Evolutionary conservation across 2,888 invertebrate species (phyloP).

Genomic region (Calliphora vomitoria): DNA sequence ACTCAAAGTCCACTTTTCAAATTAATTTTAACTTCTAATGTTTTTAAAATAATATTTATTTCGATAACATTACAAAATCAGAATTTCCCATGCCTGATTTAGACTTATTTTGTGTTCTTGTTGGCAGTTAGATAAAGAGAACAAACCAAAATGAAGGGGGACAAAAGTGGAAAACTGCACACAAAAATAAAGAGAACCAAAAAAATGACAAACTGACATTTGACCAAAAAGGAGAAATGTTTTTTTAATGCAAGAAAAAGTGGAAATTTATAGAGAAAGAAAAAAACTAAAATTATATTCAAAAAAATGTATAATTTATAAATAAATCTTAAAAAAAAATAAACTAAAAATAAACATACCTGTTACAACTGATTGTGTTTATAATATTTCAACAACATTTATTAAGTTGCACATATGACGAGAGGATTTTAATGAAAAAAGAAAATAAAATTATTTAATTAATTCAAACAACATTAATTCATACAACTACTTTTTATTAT

Average conservation of each 20-base stretch:
- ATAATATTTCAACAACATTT: neutral
- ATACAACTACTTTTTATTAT: neutral
- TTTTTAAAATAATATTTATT: too few relatives aligned
- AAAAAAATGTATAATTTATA: neutral
- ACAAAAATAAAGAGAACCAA: conserved; percentile 9
- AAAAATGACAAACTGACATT: conserved; percentile 15
- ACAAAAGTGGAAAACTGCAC: neutral
- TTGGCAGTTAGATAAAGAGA: conserved; percentile 28
- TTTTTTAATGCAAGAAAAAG: conserved; percentile 4
- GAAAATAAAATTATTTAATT: neutral
- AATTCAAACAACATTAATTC: neutral
- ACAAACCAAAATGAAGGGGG: neutral
- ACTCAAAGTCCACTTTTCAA: too few relatives aligned
- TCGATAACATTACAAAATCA: too few relatives aligned
- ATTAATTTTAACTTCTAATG: too few relatives aligned
- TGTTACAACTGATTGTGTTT: conserved; percentile 6
- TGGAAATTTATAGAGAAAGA: conserved; percentile 14
- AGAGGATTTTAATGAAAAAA: neutral
- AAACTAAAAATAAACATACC: conserved; percentile 53
- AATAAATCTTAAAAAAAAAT: neutral
- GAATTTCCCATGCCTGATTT: neutral
- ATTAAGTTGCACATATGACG: too few relatives aligned
- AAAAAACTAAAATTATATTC: neutral
- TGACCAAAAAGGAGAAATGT: conserved; percentile 8
- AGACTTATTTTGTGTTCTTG: neutral